Evolutionary conservation across 2,797 vertebrate genomes (phyloP).

Genomic region (Parambassis ranga): DNA sequence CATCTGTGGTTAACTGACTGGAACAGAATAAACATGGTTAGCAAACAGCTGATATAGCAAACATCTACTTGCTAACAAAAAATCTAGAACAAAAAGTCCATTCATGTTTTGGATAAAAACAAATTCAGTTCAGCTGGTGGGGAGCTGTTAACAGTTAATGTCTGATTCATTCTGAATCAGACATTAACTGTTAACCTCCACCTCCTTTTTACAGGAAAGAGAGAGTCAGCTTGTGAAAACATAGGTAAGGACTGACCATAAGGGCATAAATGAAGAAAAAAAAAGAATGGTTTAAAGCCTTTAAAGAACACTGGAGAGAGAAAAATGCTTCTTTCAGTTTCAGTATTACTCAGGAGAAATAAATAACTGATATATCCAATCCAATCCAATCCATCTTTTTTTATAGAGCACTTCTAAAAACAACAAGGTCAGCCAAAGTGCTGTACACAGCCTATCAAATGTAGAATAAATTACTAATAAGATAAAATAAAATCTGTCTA

Average conservation of each 20-base stretch:
- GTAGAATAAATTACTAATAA: too few relatives aligned
- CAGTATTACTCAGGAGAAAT: constrained; percentile 56
- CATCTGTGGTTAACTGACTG: not conserved
- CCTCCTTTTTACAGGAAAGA: constrained; percentile 32
- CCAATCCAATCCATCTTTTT: too few relatives aligned
- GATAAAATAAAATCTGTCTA: too few relatives aligned
- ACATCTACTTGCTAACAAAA: not conserved
- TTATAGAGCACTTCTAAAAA: too few relatives aligned
- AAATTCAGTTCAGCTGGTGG: not conserved
- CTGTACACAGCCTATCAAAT: too few relatives aligned
- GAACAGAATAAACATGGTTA: not conserved
- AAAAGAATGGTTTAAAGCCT: too few relatives aligned
- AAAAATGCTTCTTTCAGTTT: constrained; percentile 23
- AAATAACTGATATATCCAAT: too few relatives aligned
- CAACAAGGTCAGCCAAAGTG: too few relatives aligned
- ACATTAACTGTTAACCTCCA: too few relatives aligned
- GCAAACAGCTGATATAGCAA: not conserved
- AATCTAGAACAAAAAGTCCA: not conserved
- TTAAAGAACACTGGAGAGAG: not conserved
- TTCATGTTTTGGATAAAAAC: not conserved
- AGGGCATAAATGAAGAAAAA: not conserved
- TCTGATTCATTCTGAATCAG: too few relatives aligned
- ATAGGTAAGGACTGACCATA: not conserved
- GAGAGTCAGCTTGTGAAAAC: too few relatives aligned
- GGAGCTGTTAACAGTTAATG: not conserved